Base-by-base conservation (phyloP, 2,888 invertebrate species). In the Leistus spinibarbis region DNA sequence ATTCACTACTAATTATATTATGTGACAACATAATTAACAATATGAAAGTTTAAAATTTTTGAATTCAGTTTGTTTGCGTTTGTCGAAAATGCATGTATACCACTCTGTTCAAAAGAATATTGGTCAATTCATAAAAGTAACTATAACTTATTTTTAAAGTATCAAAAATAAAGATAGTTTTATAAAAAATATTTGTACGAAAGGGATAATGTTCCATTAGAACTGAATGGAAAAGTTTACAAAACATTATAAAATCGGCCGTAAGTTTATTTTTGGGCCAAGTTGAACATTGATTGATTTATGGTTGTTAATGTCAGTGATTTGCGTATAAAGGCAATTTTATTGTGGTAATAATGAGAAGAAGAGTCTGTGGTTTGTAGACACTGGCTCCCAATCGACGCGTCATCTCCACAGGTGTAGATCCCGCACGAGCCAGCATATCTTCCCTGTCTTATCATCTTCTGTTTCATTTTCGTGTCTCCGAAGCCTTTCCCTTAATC, bases 391-490 rank as follows among this genome's bases (percentile, higher is more conserved):
- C 20, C 62, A 19, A 16, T 63, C 54, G 70, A 22, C 70, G 56
- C 72, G 57, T 72, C 72, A 27, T 72, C 72, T 66, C 72, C 57
- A 72, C 65, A 65, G 66, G 72, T 70, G 68, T n/a, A 40, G 40
- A 40, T 40, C 40, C 54, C n/a, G 53, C 66, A 53, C 66, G 10
- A 53, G 53, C 19, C n/a, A 19, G 1, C 13, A 10, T 20, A 23
- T 17, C 17, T 20, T 22, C 63, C 56, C 20, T 54, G 23, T 68
- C 68, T 54, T 13, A 20, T 56, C 72, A 54, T 10, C 4, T 9
- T 71, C 54, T 23, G 22, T 17, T 54, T 13, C 24, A 22, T 22
- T 56, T 4, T 53, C 53, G 53, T 13, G 10, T 13, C 10, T 19
- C 1, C 16, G 16, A 19, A 19, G 13, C 56, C 60, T 20, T 22